Evolutionary conservation across 2,888 invertebrate species (phyloP).

Genomic region (Caenorhabditis becei): DNA sequence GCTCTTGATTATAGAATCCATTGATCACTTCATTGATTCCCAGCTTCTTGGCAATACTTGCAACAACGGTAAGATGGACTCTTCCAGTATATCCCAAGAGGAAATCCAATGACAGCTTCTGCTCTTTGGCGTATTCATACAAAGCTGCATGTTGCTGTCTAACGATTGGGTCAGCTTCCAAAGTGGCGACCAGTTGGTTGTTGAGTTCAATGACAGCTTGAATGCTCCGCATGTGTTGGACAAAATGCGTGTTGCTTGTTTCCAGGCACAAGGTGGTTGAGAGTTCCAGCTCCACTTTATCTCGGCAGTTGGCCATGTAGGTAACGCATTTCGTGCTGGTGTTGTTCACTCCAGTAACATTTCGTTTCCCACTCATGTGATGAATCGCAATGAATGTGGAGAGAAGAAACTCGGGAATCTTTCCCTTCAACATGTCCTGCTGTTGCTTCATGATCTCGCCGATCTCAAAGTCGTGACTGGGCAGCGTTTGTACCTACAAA

Average conservation of each 20-base stretch:
- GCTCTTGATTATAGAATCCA: neutral
- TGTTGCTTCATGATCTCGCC: conserved; percentile 35
- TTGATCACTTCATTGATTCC: neutral
- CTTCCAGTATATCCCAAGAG: conserved; percentile 16
- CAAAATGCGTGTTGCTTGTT: conserved; percentile 18
- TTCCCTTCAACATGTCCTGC: conserved; percentile 20
- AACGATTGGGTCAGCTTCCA: neutral
- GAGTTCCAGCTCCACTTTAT: neutral
- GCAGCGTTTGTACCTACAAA: conserved; percentile 31
- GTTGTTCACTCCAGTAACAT: neutral
- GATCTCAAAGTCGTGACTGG: conserved; percentile 12
- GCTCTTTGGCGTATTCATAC: neutral
- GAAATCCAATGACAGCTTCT: conserved; percentile 5
- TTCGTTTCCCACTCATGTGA: conserved; percentile 21
- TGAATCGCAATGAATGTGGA: neutral
- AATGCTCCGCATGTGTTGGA: conserved; percentile 21
- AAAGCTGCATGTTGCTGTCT: neutral
- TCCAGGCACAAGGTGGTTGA: neutral
- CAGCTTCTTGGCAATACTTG: conserved; percentile 16
- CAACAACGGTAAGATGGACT: conserved; percentile 39
- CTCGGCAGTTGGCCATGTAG: conserved; percentile 16
- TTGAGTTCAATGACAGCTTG: neutral
- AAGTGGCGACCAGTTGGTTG: neutral
- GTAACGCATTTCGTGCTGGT: neutral
- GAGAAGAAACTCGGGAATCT: conserved; percentile 20